These are phyloP conservation scores for Clarias magur DNA, from an alignment of 2,113 vertebrate species.

Conservation along the genomic window DNA sequence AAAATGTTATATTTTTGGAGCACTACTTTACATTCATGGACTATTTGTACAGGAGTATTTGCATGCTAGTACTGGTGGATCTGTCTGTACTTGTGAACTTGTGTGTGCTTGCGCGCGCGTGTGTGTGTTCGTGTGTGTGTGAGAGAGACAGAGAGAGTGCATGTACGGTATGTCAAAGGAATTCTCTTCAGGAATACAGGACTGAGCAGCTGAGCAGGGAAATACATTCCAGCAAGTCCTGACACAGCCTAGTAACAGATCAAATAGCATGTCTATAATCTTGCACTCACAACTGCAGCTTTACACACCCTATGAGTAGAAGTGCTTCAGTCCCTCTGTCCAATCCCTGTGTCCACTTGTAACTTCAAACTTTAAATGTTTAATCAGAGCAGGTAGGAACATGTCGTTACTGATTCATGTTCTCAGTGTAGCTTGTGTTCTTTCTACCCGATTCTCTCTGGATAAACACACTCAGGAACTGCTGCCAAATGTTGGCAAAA, in stretches of 20 bases:
- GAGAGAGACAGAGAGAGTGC: not conserved
- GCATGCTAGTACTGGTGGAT: not conserved
- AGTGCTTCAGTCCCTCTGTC: not conserved
- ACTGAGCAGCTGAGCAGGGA: conserved; percentile 54
- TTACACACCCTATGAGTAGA: not conserved
- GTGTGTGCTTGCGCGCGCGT: not conserved
- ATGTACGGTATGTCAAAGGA: conserved; percentile 23
- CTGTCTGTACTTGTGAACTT: conserved; percentile 25
- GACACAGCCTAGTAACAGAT: conserved; percentile 35
- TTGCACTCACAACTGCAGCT: conserved; percentile 22
- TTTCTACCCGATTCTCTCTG: not conserved
- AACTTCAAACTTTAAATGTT: conserved; percentile 5
- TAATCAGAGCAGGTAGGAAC: conserved; percentile 28
- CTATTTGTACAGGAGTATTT: conserved; percentile 34
- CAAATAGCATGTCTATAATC: conserved; percentile 24
- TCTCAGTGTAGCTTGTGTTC: not conserved
- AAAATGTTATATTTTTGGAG: conserved; percentile 2
- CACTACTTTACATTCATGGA: not conserved
- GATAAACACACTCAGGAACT: not conserved
- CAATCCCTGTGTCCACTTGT: not conserved
- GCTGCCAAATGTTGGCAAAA: not conserved
- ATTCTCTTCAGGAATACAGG: conserved; percentile 20
- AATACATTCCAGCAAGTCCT: conserved; percentile 56
- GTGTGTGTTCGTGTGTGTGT: conserved; percentile 23
- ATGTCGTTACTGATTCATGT: not conserved